Evolutionary conservation across 2,888 invertebrate genomes (phyloP).

Genomic region (Drosophila paucipuncta): DNA sequence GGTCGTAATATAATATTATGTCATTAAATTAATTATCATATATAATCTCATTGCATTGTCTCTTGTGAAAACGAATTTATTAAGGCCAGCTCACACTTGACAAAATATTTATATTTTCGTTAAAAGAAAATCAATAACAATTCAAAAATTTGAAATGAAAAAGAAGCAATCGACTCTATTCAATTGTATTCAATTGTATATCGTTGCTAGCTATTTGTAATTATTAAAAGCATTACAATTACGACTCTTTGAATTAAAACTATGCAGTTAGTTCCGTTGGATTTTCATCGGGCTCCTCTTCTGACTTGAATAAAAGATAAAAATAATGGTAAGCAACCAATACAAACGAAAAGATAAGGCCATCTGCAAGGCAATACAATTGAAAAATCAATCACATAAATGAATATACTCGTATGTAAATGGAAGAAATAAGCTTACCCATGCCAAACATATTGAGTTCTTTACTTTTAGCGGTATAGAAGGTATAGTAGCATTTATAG

Average conservation of each 20-base stretch:
- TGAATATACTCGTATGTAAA: neutral
- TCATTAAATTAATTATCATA: neutral
- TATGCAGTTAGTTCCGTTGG: conserved; percentile 3
- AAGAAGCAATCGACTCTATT: neutral
- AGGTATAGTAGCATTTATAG: conserved; percentile 30
- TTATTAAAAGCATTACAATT: neutral
- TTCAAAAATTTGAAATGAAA: neutral
- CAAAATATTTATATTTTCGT: neutral
- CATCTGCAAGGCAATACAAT: conserved; percentile 9
- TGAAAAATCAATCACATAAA: neutral
- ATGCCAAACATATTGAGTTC: conserved; percentile 6
- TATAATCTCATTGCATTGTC: neutral
- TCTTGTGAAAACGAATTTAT: neutral
- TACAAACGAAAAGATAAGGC: conserved; percentile 8
- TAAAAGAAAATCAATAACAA: neutral
- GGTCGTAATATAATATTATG: neutral
- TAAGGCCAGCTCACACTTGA: neutral
- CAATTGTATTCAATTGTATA: neutral
- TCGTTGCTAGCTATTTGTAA: neutral
- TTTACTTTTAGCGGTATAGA: neutral
- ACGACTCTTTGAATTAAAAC: neutral
- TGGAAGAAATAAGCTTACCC: conserved; percentile 13
- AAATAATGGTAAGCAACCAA: conserved; percentile 17
- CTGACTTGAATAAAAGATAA: neutral
- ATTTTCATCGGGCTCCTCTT: neutral